These are phyloP conservation scores for Eurystomus glaucurus DNA, from an alignment of 2,797 vertebrate genomes.

Conservation along the genomic window DNA sequence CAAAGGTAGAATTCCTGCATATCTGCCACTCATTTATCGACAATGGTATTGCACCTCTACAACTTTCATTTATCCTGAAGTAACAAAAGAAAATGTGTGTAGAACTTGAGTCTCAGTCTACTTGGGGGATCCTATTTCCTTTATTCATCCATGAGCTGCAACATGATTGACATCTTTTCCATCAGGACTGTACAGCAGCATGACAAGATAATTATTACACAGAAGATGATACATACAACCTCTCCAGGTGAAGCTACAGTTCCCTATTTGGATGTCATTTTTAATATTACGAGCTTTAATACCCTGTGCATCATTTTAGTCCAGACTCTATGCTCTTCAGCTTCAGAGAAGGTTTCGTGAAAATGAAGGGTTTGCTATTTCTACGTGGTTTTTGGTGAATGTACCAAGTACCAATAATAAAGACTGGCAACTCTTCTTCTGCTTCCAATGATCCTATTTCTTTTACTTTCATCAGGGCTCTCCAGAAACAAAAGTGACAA, in stretches of 20 bases:
- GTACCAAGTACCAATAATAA: neutral
- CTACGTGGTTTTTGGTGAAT: neutral
- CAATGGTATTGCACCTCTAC: neutral
- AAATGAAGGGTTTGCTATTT: neutral
- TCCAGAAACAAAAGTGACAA: neutral
- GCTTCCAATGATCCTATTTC: neutral
- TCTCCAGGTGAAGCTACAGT: slow-evolving; percentile 4
- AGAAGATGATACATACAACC: neutral
- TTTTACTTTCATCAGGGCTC: neutral
- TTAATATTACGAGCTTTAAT: neutral
- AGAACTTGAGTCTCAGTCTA: neutral
- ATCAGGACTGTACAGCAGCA: neutral
- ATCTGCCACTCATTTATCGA: neutral
- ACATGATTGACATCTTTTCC: neutral
- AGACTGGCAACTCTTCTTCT: neutral
- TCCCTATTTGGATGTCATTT: neutral
- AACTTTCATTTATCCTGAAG: neutral
- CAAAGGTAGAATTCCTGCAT: neutral
- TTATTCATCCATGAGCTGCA: neutral
- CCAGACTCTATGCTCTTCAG: neutral
- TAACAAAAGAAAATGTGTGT: neutral
- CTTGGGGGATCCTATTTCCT: neutral
- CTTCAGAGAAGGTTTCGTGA: neutral
- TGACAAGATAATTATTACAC: neutral
- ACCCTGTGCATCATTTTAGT: neutral